Base-by-base conservation (phyloP, 2,113 vertebrate genomes). In the Fukomys damarensis region DNA sequence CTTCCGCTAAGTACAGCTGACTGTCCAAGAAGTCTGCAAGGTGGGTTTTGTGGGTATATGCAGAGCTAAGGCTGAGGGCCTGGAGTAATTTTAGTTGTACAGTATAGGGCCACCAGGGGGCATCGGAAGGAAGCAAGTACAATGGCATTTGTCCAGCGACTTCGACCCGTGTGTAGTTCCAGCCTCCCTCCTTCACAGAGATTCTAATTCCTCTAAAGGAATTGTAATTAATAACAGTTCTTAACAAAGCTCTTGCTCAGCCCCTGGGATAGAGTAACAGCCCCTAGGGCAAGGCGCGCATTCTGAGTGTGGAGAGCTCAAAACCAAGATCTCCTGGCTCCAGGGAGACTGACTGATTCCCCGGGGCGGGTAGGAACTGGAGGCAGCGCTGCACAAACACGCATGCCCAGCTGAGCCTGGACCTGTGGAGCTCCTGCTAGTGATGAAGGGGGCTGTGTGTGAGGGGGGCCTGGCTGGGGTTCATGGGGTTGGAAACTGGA, bases 71-170 rank as follows among this genome's bases (percentile, higher is more conserved):
- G 9, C 46, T 65, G 1, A 14, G 38, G 70, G 7, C 16, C 0
- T 7, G 28, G 1, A 35, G 22, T 94, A 24, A 32, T 28, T 35
- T 82, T 68, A 43, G 56, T 30, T 14, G 76, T 30, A 46, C 43
- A 49, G 74, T 49, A 12, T 6, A 1, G 4, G 46, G 76, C 96
- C 98, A 93, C 94, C 46, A 97, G 95, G 84, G 93, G 97, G 97
- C 95, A 58, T 61, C 87, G 82, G 96, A 68, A 93, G 95, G 83
- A 91, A 84, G 9, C 19, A 46, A 35, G 14, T 63, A 19, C 56
- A 7, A 1, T 32, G 13, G 72, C 88, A n/a, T 74, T 68, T 35
- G n/a, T 56, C 16, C 11, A 76, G n/a, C 58, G 7, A 19, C 28
- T 66, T 88, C 46, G 12, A 88, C 52, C 22, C 17, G 19, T 14